phyloP scores from a whole-genome alignment of 2,113 vertebrate genomes.

The Reinhardtius hippoglossoides region DNA sequence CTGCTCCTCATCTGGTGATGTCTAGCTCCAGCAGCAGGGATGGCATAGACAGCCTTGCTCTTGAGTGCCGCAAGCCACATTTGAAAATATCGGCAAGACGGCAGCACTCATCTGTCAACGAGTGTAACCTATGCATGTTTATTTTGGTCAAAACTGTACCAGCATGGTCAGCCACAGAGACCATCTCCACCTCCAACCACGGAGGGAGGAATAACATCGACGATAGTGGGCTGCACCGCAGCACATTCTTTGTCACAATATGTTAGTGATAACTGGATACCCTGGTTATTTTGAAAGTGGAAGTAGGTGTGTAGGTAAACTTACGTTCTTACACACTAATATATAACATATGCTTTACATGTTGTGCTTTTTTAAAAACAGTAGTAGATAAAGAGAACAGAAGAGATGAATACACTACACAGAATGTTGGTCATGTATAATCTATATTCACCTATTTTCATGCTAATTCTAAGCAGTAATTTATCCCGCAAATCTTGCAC shows the following conservation, averaged over 20 bases:
- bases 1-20: too few relatives aligned
- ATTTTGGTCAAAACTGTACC: background rate
- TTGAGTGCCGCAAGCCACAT: too few relatives aligned
- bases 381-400: background rate
- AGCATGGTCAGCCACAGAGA: background rate
- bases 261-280: background rate
- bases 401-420: background rate
- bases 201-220: background rate
- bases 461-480: background rate
- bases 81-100: background rate
- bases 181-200: background rate
- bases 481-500: background rate
- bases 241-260: background rate
- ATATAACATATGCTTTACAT: background rate
- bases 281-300: background rate
- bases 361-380: background rate
- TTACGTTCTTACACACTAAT: background rate
- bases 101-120: background rate
- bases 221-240: background rate
- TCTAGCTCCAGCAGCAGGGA: too few relatives aligned
- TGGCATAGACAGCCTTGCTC: too few relatives aligned
- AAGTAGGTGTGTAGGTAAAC: background rate
- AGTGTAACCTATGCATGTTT: background rate
- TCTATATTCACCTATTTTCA: too few relatives aligned
- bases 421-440: too few relatives aligned